Conservation (phyloP, 2,797 vertebrate genomes). For the Tangara arthus region DNA sequence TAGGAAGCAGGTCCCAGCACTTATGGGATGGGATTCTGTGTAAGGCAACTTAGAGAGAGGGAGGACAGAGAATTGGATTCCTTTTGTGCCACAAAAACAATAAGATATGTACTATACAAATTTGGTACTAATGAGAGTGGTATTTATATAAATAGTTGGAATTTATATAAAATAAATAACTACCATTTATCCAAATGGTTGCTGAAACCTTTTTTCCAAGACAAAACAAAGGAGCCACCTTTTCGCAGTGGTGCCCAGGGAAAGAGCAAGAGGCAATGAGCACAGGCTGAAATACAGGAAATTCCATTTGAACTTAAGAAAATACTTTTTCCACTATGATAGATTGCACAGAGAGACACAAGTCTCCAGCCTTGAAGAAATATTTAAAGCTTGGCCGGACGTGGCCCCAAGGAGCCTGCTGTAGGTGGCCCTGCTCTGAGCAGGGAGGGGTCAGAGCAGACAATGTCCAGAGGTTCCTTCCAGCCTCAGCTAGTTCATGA, state of each 20-base stretch:
- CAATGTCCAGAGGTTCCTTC: background rate
- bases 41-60: background rate
- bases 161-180: background rate
- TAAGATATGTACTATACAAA: background rate
- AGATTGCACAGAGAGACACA: background rate
- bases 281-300: background rate
- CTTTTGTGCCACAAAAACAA: background rate
- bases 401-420: background rate
- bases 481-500: background rate
- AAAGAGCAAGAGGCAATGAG: background rate
- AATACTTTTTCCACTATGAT: background rate
- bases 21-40: background rate
- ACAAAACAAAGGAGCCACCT: background rate
- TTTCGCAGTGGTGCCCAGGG: accelerated
- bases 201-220: background rate
- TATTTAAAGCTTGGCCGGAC: background rate
- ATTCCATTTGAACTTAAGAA: background rate
- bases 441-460: background rate
- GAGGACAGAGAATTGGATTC: background rate
- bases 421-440: background rate
- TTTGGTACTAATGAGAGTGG: background rate
- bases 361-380: background rate
- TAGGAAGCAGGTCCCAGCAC: background rate
- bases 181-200: background rate
- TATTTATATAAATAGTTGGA: background rate